phyloP scores from a whole-genome alignment of 2,113 vertebrate genomes.

The Todiramphus saurophagus region DNA sequence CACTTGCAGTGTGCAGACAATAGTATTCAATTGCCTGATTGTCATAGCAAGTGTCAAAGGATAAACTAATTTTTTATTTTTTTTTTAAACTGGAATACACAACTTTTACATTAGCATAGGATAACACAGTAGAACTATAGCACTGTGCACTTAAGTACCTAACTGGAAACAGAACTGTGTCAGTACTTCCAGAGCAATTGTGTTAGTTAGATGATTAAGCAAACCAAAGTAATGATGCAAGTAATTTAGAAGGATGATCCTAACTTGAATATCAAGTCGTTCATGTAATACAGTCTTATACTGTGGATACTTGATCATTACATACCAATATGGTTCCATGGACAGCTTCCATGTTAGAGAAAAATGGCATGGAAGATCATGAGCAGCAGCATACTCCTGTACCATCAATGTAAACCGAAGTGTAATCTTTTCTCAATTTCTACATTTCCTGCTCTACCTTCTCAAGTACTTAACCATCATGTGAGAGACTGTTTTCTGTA shows the following conservation, averaged over 20 bases:
- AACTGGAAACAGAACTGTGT: background rate
- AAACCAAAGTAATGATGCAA: background rate
- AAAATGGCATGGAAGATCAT: background rate
- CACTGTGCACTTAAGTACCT: background rate
- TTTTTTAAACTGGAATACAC: background rate
- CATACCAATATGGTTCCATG: background rate
- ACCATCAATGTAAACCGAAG: background rate
- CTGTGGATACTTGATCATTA: background rate
- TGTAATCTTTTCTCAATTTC: background rate
- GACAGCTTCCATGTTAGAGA: background rate
- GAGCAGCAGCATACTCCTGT: background rate
- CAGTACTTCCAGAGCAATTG: background rate
- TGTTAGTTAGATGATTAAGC: background rate
- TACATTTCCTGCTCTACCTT: background rate
- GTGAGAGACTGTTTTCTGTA: background rate
- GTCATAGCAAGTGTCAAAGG: background rate
- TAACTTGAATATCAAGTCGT: background rate
- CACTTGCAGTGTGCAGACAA: background rate
- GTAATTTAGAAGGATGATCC: background rate
- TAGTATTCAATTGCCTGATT: background rate
- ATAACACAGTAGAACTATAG: background rate
- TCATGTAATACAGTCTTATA: background rate
- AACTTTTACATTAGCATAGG: background rate
- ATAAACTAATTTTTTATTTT: background rate
- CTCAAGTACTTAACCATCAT: background rate